phyloP scores from a whole-genome alignment of 1,140 invertebrate species.

The Steinernema feltiae region DNA sequence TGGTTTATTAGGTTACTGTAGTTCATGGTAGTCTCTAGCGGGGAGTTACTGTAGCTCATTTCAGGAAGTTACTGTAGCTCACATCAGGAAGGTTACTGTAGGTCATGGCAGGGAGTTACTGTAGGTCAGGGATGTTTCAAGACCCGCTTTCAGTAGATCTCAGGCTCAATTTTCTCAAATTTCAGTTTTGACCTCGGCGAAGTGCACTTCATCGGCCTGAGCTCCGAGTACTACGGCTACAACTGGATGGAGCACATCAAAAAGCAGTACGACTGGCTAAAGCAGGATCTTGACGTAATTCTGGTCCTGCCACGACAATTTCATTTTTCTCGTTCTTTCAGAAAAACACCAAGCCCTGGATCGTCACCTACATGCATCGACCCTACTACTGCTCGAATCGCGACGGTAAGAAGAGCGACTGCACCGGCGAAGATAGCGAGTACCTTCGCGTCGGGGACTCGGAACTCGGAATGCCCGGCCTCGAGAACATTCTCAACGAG shows the following conservation, averaged over 20 bases:
- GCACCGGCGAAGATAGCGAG: constrained; percentile 67
- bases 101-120: too few relatives aligned
- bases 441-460: constrained; percentile 6
- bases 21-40: too few relatives aligned
- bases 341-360: constrained; percentile 69
- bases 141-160: not conserved
- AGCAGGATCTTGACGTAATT: constrained; percentile 66
- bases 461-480: constrained; percentile 54
- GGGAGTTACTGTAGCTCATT: too few relatives aligned
- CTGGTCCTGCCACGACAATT: not conserved
- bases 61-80: too few relatives aligned
- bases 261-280: constrained; percentile 80
- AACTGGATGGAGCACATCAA: constrained; percentile 71
- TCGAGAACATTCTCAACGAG: constrained; percentile 77
- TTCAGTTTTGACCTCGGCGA: constrained; percentile 70
- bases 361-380: constrained; percentile 79
- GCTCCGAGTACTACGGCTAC: constrained; percentile 89
- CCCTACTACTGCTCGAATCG: constrained; percentile 91
- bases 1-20: too few relatives aligned
- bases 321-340: not conserved
- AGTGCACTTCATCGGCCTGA: constrained; percentile 78
- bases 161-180: not conserved
- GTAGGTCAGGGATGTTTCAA: too few relatives aligned
- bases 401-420: constrained; percentile 70
- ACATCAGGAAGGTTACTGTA: too few relatives aligned